Base-by-base conservation (phyloP, 2,797 vertebrate species). In the Sebastolobus alascanus region DNA sequence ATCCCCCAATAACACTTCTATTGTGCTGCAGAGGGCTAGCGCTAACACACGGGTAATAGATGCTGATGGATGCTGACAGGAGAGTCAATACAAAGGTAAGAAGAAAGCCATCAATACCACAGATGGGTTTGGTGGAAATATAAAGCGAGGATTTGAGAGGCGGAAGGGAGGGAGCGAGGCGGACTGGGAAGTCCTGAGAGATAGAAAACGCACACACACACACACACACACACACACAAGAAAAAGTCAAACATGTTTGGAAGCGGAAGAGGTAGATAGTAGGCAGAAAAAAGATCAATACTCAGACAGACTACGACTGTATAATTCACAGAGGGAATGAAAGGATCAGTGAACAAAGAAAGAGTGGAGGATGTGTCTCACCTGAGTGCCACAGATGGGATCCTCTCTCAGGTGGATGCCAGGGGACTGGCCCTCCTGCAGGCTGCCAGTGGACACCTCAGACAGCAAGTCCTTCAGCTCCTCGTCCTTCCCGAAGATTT, bases 401-500 rank as follows among this genome's bases (percentile, higher is more conserved):
- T 99, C 98, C 93, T 99, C 99, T 85, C 96, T 95, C 85, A 99
- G 96, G 93, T 97, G 97, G 89, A 97, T 96, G 80, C 98, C 97
- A 0, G 97, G 97, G 67, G 97, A 97, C 83, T 97, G 98, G 59
- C 96, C 94, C 4, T 99, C 98, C 95, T 97, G 98, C 73, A 97
- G 93, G 87, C 96, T 96, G 89, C 97, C 96, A 0, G 95, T 94
- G 73, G 98, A 97, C 90, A 97, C 97, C 80, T 98, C 97, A 14
- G 97, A 96, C 94, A 99, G 95, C 94, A 99, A 94, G 92, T 99
- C 99, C 82, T 96, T 97, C 81, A 99, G 96, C 91, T 95, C 96
- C 95, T 99, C 97, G 31, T 98, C 98, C 75, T 96, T 97, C 69
- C 99, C 97, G 3, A 96, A 97, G 94, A 99, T 98, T 95, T 99